A percentile compares a stretch with the other conserved stretches of the same genome.
These are phyloP conservation scores for Alces alces DNA, from an alignment of 2,113 vertebrate species.

Conservation along the genomic window DNA sequence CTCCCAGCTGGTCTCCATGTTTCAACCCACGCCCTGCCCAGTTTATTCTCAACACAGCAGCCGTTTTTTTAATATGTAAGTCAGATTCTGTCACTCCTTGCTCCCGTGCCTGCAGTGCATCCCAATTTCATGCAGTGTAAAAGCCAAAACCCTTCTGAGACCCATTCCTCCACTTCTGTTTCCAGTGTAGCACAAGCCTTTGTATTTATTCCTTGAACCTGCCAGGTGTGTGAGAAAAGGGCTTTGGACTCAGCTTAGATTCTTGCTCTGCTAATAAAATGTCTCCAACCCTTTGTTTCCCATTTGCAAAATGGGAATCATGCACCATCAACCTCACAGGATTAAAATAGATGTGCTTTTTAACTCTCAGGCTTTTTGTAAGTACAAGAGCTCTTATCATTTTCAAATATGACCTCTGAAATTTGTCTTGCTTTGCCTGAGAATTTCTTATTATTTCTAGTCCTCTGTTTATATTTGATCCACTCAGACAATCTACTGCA, in stretches of 20 bases:
- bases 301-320: not conserved
- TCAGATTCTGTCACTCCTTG: not conserved
- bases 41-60: not conserved
- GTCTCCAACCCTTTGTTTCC: not conserved
- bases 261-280: not conserved
- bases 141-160: not conserved
- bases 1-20: not conserved
- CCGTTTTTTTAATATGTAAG: not conserved
- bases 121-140: not conserved
- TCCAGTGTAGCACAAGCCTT: not conserved
- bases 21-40: not conserved
- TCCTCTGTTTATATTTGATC: not conserved
- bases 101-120: not conserved
- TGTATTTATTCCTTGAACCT: not conserved
- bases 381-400: not conserved
- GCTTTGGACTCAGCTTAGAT: not conserved
- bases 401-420: constrained; percentile 10
- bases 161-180: not conserved
- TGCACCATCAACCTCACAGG: not conserved
- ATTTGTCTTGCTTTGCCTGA: not conserved
- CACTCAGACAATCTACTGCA: not conserved
- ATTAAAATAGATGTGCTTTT: not conserved
- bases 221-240: not conserved
- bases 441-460: not conserved
- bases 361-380: not conserved